phyloP scores from a whole-genome alignment of 2,888 invertebrate genomes.

The Tenthredo notha region DNA sequence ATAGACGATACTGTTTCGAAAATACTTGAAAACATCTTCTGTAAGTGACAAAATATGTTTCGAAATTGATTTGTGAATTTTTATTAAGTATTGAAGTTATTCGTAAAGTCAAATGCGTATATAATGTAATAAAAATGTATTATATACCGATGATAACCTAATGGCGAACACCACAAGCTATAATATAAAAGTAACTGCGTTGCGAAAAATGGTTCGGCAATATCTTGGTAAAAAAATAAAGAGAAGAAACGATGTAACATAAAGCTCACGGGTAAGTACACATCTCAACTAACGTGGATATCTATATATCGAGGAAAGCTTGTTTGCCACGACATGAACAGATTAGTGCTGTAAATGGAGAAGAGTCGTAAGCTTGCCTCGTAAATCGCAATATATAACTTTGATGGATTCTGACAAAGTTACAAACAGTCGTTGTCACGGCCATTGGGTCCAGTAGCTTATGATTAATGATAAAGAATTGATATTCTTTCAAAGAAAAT shows the following conservation, averaged over 20 bases:
- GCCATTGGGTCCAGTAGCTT: neutral
- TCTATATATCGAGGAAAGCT: neutral
- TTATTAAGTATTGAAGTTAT: neutral
- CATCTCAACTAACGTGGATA: neutral
- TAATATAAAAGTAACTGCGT: neutral
- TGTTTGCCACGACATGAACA: constrained; percentile 16
- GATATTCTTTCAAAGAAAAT: neutral
- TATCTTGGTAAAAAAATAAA: neutral
- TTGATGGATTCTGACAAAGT: neutral
- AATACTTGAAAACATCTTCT: neutral
- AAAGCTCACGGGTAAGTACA: neutral
- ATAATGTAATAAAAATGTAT: neutral
- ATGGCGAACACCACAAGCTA: neutral
- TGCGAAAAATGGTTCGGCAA: neutral
- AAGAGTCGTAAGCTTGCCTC: neutral
- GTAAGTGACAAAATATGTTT: neutral
- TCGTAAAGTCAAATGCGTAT: neutral
- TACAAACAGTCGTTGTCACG: neutral
- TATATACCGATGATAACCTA: neutral
- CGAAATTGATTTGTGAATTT: neutral
- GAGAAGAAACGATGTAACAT: neutral
- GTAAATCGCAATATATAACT: neutral
- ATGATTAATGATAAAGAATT: neutral
- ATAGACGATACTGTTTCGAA: neutral
- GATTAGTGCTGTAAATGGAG: constrained; percentile 10